A percentile compares a stretch with the other conserved stretches of the same genome.
These are phyloP conservation scores for Ursus arctos DNA, from an alignment of 2,113 vertebrate species.

Conservation along the genomic window DNA sequence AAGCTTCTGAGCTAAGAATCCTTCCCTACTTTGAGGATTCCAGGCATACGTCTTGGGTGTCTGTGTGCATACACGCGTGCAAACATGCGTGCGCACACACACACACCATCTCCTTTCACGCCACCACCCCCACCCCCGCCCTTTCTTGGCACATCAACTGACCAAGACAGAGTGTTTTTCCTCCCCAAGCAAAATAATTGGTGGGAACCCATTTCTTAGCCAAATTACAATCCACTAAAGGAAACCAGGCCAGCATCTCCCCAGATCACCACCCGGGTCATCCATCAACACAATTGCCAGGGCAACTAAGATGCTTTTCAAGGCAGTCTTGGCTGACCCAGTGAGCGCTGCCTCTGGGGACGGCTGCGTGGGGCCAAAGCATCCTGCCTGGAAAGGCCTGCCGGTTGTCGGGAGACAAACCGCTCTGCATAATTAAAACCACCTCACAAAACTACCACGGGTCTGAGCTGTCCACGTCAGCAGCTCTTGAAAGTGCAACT, in stretches of 20 bases:
- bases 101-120: neutral
- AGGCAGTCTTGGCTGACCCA: slow-evolving; percentile 50
- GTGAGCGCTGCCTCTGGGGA: slow-evolving; percentile 23
- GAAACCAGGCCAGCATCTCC: neutral
- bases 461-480: slow-evolving; percentile 80
- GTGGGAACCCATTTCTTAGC: slow-evolving; percentile 49
- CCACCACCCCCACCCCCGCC: neutral
- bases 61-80: too few relatives aligned
- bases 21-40: neutral
- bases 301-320: slow-evolving; percentile 78
- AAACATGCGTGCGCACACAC: too few relatives aligned
- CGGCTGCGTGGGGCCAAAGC: slow-evolving; percentile 27
- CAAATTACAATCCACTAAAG: slow-evolving; percentile 52
- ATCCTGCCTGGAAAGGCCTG: slow-evolving; percentile 62
- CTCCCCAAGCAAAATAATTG: slow-evolving; percentile 23
- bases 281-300: slow-evolving; percentile 55
- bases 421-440: slow-evolving; percentile 33
- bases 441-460: slow-evolving; percentile 81
- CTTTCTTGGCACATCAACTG: slow-evolving; percentile 16
- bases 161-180: slow-evolving; percentile 45
- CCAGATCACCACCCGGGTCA: slow-evolving; percentile 53
- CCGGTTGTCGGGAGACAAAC: slow-evolving; percentile 48
- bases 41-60: neutral
- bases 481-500: slow-evolving; percentile 65
- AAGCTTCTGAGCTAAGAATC: neutral